phyloP scores from a whole-genome alignment of 2,888 invertebrate genomes.

The Drosophila dives region DNA sequence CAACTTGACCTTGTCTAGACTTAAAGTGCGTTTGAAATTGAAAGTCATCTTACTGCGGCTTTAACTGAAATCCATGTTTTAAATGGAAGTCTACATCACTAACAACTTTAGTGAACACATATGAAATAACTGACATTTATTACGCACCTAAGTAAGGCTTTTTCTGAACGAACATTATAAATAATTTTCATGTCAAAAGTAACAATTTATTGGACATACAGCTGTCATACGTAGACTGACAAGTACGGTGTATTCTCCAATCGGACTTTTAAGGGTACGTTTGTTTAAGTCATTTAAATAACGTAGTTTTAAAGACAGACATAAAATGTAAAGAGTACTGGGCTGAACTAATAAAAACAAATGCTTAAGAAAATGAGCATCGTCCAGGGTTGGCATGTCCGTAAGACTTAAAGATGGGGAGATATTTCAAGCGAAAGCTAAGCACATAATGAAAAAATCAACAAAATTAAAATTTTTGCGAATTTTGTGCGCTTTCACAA shows the following conservation, averaged over 20 bases:
- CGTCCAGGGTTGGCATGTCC: conserved; percentile 14
- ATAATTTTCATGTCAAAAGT: conserved; percentile 3
- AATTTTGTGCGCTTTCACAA: conserved; percentile 28
- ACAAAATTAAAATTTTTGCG: conserved; percentile 58
- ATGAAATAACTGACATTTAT: conserved; percentile 2
- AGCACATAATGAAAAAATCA: conserved; percentile 31
- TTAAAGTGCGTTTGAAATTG: not conserved
- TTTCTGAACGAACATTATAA: not conserved
- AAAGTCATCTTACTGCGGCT: not conserved
- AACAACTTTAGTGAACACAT: not conserved
- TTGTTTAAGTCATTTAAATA: conserved; percentile 55
- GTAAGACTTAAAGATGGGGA: not conserved
- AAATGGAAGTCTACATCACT: conserved; percentile 1
- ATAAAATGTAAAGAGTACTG: not conserved
- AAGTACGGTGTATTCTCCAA: not conserved
- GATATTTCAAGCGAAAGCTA: conserved; percentile 14
- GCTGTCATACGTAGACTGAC: not conserved
- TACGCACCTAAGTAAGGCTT: not conserved
- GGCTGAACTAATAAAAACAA: conserved; percentile 33
- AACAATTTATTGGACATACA: conserved; percentile 4
- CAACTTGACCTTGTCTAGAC: not conserved
- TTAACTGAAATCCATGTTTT: conserved; percentile 19
- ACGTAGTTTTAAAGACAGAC: conserved; percentile 63
- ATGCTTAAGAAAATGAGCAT: conserved; percentile 69
- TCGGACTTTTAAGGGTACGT: conserved; percentile 46